Base-by-base conservation (phyloP, 2,113 vertebrate species). In the Rhinolophus sinicus region DNA sequence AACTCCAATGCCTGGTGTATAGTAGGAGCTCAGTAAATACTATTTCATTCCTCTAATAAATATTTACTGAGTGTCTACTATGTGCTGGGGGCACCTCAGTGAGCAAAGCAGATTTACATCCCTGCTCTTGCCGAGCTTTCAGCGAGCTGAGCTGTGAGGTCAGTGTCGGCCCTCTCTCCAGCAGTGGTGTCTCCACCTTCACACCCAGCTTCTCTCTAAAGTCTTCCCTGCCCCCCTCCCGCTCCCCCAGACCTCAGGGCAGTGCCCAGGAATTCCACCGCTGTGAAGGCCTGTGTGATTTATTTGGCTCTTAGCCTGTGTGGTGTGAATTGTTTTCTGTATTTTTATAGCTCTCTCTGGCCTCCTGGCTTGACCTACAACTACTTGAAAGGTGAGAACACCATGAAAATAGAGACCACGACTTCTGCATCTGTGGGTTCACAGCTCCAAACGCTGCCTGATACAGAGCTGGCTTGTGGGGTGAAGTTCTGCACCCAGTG, bases 301-400 rank as follows among this genome's bases (percentile, higher is more conserved):
- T 65, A 93, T 97, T 84, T 89, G 60, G 72, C 72, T 40, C 70
- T 96, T 96, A 60, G 58, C 76, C 44, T 88, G 21, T 56, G 64
- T 33, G 40, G 73, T 0, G 2, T 87, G 80, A 81, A 93, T 76
- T 72, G 60, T 88, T 84, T 60, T 90, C 91, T 67, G 1, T 38
- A 88, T 88, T 91, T 96, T 94, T 77, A 76, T 80, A 30, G 60
- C n/a, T 96, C 75, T 82, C 75, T 88, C 33, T 96, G 69, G 52
- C n/a, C 83, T 92, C 80, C 56, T 2, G 18, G 47, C 88, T 90
- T 78, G 90, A 88, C 60, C 3, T 10, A 90, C 94, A 76, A 88
- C 22, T 72, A 54, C 52, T 77, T 75, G 62, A 87, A 62, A 35
- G 58, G 58, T 65, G 28, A 86, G 80, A 92, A 33, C 16, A n/a